Evolutionary conservation across 2,797 vertebrate genomes (phyloP).

Genomic region (Microctenopoma stevenorrisi): DNA sequence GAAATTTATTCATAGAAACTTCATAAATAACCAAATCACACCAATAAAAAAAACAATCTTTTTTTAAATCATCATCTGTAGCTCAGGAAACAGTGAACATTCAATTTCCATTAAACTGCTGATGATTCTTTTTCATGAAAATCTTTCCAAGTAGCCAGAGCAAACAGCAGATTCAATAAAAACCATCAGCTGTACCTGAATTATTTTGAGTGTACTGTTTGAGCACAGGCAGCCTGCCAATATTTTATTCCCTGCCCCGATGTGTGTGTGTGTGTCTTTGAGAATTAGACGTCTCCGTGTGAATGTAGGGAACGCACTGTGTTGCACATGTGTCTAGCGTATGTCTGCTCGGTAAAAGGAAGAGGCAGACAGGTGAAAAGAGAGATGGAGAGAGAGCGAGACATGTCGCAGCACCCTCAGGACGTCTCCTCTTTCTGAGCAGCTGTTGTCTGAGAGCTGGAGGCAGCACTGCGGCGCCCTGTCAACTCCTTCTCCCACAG

Average conservation of each 20-base stretch:
- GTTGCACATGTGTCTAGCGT: constrained; percentile 40
- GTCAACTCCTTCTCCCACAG: constrained; percentile 77
- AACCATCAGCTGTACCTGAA: constrained; percentile 32
- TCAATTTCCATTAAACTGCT: constrained; percentile 31
- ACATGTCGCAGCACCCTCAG: constrained; percentile 79
- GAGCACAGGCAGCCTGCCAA: constrained; percentile 42
- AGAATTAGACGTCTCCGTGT: constrained; percentile 7
- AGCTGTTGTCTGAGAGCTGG: constrained; percentile 84
- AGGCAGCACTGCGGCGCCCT: constrained; percentile 82
- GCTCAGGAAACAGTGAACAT: constrained; percentile 12
- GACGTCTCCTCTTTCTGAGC: constrained; percentile 78
- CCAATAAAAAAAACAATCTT: constrained; percentile 4
- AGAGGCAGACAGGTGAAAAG: constrained; percentile 73
- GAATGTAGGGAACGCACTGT: constrained; percentile 26
- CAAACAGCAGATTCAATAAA: constrained; percentile 45
- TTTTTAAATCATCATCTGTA: constrained; percentile 34
- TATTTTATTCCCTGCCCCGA: constrained; percentile 10
- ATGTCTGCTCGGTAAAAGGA: constrained; percentile 40
- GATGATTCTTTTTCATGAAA: constrained; percentile 45
- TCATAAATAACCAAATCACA: constrained; percentile 37
- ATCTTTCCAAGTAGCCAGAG: constrained; percentile 24
- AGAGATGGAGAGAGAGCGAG: constrained; percentile 70
- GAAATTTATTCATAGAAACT: constrained; percentile 31
- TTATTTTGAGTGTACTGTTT: constrained; percentile 51
- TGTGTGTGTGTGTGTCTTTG: constrained; percentile 10